These are phyloP conservation scores for Agrotis puta DNA, from an alignment of 2,888 invertebrate genomes.

Conservation along the genomic window DNA sequence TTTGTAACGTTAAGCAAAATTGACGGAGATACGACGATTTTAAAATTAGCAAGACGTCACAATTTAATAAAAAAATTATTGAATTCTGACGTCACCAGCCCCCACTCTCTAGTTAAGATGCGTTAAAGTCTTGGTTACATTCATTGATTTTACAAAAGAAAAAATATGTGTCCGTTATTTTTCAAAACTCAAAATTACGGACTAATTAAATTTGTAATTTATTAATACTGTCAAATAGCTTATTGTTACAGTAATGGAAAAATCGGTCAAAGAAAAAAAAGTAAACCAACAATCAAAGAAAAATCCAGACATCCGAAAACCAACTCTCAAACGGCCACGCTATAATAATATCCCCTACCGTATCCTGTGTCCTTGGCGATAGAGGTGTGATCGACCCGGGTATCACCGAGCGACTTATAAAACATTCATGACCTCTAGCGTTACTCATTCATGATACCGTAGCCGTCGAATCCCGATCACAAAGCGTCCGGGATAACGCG, in stretches of 20 bases:
- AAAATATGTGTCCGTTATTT: no score
- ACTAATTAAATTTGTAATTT: no score
- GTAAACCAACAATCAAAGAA: neutral
- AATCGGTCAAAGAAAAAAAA: neutral
- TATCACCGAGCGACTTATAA: slow-evolving; percentile 82
- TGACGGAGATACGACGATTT: no score
- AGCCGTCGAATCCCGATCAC: slow-evolving; percentile 72
- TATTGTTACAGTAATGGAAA: neutral
- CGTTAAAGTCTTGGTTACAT: no score
- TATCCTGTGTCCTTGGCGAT: slow-evolving; percentile 62
- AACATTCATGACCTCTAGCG: slow-evolving; percentile 84
- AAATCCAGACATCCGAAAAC: slow-evolving; percentile 19
- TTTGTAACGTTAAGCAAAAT: no score
- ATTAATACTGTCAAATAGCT: no score
- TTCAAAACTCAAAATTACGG: no score
- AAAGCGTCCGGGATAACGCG: slow-evolving; percentile 68
- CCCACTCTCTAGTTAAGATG: no score
- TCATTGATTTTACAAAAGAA: no score
- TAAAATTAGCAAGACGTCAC: no score
- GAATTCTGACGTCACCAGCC: no score
- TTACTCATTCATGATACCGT: slow-evolving; percentile 86
- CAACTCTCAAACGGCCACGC: slow-evolving; percentile 35
- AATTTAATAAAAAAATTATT: no score
- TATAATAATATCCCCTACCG: slow-evolving; percentile 54
- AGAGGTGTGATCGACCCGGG: slow-evolving; percentile 76